Conservation (phyloP, 2,888 invertebrate species). For the Ptychoptera contaminata region DNA sequence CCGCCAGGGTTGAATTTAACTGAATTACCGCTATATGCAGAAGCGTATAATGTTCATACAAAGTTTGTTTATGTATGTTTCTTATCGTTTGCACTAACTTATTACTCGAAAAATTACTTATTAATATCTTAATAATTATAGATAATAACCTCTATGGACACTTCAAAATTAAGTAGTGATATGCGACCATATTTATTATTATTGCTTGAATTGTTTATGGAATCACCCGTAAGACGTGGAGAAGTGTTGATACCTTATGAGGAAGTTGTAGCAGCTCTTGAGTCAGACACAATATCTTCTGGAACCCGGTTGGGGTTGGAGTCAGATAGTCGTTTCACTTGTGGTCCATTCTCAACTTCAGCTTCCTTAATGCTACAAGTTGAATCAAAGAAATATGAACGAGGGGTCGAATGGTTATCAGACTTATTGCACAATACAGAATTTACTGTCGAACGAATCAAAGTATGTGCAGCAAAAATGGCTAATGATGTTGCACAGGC, state of each 20-base stretch:
- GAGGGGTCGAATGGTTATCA: slow-evolving; percentile 59
- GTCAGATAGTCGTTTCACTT: slow-evolving; percentile 39
- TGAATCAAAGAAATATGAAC: slow-evolving; percentile 57
- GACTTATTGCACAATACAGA: slow-evolving; percentile 57
- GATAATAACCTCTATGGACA: slow-evolving; percentile 61
- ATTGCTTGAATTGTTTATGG: slow-evolving; percentile 55
- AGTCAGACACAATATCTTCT: slow-evolving; percentile 53
- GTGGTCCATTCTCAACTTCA: slow-evolving; percentile 56
- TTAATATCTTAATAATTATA: too few species aligned
- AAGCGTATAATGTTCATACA: slow-evolving; percentile 63
- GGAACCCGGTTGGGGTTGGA: slow-evolving; percentile 48
- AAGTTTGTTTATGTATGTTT: slow-evolving; percentile 75
- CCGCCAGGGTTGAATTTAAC: slow-evolving; percentile 41
- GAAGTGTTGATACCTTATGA: slow-evolving; percentile 33
- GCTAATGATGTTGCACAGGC: slow-evolving; percentile 64
- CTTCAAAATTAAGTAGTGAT: slow-evolving; percentile 38
- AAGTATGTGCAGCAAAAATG: slow-evolving; percentile 65
- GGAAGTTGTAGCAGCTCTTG: slow-evolving; percentile 61
- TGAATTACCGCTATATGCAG: slow-evolving; percentile 55
- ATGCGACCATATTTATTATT: slow-evolving; percentile 59
- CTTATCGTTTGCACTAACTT: too few species aligned
- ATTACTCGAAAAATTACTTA: slow-evolving; percentile 3
- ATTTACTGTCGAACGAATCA: slow-evolving; percentile 55
- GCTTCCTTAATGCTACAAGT: slow-evolving; percentile 50
- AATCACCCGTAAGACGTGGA: slow-evolving; percentile 47